These are phyloP conservation scores for Drosophila putrida DNA, from an alignment of 2,888 invertebrate genomes.

Conservation along the genomic window DNA sequence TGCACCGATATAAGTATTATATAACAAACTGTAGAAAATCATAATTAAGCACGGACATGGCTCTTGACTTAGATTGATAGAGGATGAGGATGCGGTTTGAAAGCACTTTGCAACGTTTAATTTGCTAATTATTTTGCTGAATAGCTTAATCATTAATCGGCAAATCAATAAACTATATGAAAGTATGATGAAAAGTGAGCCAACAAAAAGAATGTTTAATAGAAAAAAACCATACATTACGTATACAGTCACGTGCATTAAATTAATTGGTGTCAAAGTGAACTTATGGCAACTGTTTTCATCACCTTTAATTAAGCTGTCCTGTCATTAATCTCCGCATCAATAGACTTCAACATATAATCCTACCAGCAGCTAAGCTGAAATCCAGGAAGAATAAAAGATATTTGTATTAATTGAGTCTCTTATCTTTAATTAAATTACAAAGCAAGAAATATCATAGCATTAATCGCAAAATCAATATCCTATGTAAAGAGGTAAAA, in stretches of 20 bases:
- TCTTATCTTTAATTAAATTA: not conserved
- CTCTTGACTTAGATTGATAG: slow-evolving; percentile 28
- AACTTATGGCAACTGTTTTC: not conserved
- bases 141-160: not conserved
- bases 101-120: not conserved
- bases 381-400: not conserved
- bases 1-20: not conserved
- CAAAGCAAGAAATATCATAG: not conserved
- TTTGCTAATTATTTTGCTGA: slow-evolving; percentile 16
- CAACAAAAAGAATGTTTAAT: not conserved
- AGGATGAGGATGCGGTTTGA: not conserved
- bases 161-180: not conserved
- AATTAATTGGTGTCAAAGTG: not conserved
- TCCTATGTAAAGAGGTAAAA: not conserved
- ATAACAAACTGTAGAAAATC: slow-evolving; percentile 4
- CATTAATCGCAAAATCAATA: not conserved
- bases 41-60: slow-evolving; percentile 27
- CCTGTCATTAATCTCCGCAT: not conserved
- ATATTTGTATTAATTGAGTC: not conserved
- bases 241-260: not conserved
- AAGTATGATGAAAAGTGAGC: not conserved
- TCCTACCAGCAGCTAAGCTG: not conserved
- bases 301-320: not conserved
- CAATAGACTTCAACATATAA: not conserved
- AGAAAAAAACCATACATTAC: not conserved